Base-by-base conservation (phyloP, 1,140 invertebrate species). In the Cyclargus thomasi region DNA sequence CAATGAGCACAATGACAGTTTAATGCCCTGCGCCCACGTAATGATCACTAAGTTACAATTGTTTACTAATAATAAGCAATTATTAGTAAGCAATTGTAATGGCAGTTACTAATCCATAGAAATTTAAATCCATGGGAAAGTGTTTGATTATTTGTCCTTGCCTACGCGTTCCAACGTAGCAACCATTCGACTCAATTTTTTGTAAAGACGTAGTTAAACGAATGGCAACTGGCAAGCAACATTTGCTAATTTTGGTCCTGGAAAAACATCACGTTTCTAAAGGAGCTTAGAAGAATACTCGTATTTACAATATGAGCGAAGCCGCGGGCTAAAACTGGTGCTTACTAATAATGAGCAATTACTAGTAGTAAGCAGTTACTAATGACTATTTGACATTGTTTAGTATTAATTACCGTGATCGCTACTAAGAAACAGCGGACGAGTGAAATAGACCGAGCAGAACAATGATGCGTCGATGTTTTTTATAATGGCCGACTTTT, bases 401-500 rank as follows among this genome's bases (percentile, higher is more conserved):
- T 47, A 47, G 14, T 47, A 47, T 14, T 47, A 47, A 47, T 47
- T 47, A 47, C 39, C 39, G 39, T 16, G 39, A 47, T 8, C 39
- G 39, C 5, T 47, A 14, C 39, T 47, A 47, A 47, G 39, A 47
- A 47, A 11, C 39, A 16, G 39, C 29, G 29, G 29, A 29, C 29
- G 29, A 47, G 14, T 47, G 29, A 47, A 47, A 47, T 47, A 47
- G 39, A 47, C 10, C 39, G 39, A 47, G 8, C 10, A 47, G 39
- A 47, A 47, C 39, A 47, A 47, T 47, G 39, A 47, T 47, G 39
- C 39, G 39, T 47, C 39, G 10, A 47, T 4, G 39, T 47, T 47
- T 47, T 47, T 39, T 47, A 14, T 47, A 47, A 47, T 47, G 39
- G 39, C 39, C 39, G 39, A 47, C 39, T 47, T 47, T 47, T 47